phyloP scores from a whole-genome alignment of 1,140 invertebrate species.

The Lasioglossum albipes region DNA sequence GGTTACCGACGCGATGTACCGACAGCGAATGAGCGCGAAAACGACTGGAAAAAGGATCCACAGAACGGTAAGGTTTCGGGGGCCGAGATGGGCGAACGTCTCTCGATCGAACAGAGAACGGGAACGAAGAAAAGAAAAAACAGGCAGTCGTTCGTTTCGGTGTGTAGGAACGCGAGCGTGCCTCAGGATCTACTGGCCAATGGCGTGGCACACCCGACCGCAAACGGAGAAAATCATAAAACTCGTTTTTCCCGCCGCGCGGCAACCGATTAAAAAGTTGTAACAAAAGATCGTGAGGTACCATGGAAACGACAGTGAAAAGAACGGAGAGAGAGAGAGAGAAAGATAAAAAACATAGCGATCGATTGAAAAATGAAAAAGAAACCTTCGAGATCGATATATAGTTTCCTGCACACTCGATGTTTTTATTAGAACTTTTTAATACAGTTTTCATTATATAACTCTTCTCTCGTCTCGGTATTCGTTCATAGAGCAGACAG shows the following conservation, averaged over 20 bases:
- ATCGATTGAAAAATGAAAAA: not conserved
- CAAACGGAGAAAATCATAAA: not conserved
- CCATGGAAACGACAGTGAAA: not conserved
- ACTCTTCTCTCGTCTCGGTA: not conserved
- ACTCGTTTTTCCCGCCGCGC: too few relatives aligned
- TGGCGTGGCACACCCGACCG: too few relatives aligned
- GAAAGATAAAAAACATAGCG: too few relatives aligned
- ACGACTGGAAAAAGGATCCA: slow-evolving; percentile 12
- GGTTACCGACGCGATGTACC: too few relatives aligned
- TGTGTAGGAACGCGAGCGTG: not conserved
- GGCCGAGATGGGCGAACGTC: too few relatives aligned
- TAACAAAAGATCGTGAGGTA: not conserved
- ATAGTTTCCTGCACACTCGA: not conserved
- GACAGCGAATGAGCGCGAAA: not conserved
- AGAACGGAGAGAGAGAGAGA: not conserved
- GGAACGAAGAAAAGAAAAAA: too few relatives aligned
- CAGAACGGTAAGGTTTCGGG: not conserved
- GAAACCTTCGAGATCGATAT: not conserved
- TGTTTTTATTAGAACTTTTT: not conserved
- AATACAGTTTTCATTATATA: not conserved
- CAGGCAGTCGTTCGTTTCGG: too few relatives aligned
- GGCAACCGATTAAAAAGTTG: too few relatives aligned
- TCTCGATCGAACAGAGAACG: too few relatives aligned
- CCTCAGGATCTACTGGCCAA: not conserved
- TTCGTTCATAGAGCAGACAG: not conserved